phyloP scores from a whole-genome alignment of 2,113 vertebrate genomes.

The Castor canadensis region DNA sequence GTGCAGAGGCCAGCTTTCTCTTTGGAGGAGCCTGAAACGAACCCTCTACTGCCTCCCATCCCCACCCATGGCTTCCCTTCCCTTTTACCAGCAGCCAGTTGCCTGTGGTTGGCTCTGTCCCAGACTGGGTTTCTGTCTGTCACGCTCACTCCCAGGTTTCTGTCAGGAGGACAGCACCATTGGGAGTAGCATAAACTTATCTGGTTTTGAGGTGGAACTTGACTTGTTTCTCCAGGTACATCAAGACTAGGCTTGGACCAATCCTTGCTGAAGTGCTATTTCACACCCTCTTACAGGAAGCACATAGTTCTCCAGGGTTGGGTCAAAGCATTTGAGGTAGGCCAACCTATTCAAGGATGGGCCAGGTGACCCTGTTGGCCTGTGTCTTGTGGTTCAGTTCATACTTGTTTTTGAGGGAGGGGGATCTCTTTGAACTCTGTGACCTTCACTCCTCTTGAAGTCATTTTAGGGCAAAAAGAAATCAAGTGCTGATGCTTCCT shows the following conservation, averaged over 20 bases:
- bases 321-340: background rate
- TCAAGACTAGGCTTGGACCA: background rate
- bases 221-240: background rate
- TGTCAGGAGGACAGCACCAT: background rate
- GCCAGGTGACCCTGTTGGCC: background rate
- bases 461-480: background rate
- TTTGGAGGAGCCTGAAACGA: background rate
- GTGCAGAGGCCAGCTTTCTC: background rate
- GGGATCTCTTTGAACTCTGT: background rate
- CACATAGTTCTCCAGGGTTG: background rate
- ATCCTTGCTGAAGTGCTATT: background rate
- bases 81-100: background rate
- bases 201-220: conserved; percentile 12
- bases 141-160: background rate
- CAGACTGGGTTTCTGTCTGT: conserved; percentile 22
- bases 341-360: background rate
- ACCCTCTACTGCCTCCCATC: background rate
- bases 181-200: background rate
- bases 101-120: background rate
- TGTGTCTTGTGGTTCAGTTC: background rate
- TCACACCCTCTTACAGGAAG: background rate
- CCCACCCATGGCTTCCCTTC: background rate
- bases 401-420: background rate
- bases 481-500: background rate
- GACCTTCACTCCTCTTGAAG: background rate